A percentile compares a stretch with the other conserved stretches of the same genome.
phyloP scores from a whole-genome alignment of 2,797 vertebrate genomes.

The Micrastur ruficollis region DNA sequence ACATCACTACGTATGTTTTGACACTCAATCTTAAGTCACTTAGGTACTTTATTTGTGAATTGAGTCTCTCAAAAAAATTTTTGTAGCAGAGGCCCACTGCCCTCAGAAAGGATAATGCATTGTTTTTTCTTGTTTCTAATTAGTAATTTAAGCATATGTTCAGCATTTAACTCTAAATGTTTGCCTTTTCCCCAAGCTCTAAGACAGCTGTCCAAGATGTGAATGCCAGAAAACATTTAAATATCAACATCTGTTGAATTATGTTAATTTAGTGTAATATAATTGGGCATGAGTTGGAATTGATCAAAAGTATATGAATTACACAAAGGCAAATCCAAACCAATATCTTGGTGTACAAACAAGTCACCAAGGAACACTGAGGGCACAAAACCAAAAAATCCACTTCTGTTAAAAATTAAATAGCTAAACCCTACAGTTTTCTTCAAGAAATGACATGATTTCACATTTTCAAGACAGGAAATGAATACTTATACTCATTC shows the following conservation, averaged over 20 bases:
- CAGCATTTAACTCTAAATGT: slow-evolving; percentile 87
- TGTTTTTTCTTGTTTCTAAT: slow-evolving; percentile 82
- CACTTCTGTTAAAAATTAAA: slow-evolving; percentile 33
- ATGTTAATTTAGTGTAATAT: slow-evolving; percentile 86
- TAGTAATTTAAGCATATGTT: slow-evolving; percentile 88
- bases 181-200: slow-evolving; percentile 84
- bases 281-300: slow-evolving; percentile 81
- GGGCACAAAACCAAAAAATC: slow-evolving; percentile 30
- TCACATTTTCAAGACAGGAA: background rate
- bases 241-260: slow-evolving; percentile 88
- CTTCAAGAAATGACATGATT: background rate
- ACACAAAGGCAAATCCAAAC: slow-evolving; percentile 76
- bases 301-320: slow-evolving; percentile 78
- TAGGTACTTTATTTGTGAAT: slow-evolving; percentile 43
- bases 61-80: slow-evolving; percentile 9
- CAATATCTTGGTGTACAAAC: slow-evolving; percentile 63
- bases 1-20: background rate
- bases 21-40: slow-evolving; percentile 14
- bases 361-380: slow-evolving; percentile 55
- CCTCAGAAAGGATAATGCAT: slow-evolving; percentile 81
- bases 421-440: background rate
- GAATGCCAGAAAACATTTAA: slow-evolving; percentile 86
- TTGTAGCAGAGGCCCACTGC: slow-evolving; percentile 64
- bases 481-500: background rate
- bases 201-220: slow-evolving; percentile 83